Base-by-base conservation (phyloP, 1,140 invertebrate genomes). In the Cydia strobilella region DNA sequence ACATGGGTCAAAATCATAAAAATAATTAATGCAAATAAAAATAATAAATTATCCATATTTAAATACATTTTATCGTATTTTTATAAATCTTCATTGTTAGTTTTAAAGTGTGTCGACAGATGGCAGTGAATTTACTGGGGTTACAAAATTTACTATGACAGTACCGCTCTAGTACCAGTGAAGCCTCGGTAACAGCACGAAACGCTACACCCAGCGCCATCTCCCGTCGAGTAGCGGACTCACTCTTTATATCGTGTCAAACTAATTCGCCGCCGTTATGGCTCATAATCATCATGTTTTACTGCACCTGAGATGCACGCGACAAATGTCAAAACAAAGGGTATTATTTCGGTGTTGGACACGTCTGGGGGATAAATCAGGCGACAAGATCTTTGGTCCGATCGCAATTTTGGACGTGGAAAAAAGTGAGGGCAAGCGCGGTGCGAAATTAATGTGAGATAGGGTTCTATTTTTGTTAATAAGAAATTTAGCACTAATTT, bases 161-260 rank as follows among this genome's bases (percentile, higher is more conserved):
- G n/a, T n/a, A n/a, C n/a, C n/a, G n/a, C n/a, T n/a, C n/a, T n/a
- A n/a, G n/a, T n/a, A n/a, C n/a, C n/a, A n/a, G n/a, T n/a, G n/a
- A 51, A 51, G 6, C 48, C 15, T 51, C 12, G 4, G 0, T 15
- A 51, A n/a, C n/a, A n/a, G 54, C 13, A 15, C 51, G 39, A 54
- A 51, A 74, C 42, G 62, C 10, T 13, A 74, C 75, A 5, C n/a
- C 48, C 79, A 77, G 27, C 83, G 86, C 87, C 87, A 89, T 88
- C 87, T 89, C 78, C 74, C 75, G 75, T n/a, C 77, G 82, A 80
- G 81, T 89, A 89, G 89, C 83, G 31, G 51, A 63, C 82, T 71
- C 27, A 74, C 74, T 35, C 31, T 75, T 74, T 72, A 75, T 65
- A 66, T 65, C 73, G 78, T 73, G 71, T 77, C 65, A 71, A 54